Conservation (phyloP, 2,113 vertebrate species). For the Trochalopteron elliotii region DNA sequence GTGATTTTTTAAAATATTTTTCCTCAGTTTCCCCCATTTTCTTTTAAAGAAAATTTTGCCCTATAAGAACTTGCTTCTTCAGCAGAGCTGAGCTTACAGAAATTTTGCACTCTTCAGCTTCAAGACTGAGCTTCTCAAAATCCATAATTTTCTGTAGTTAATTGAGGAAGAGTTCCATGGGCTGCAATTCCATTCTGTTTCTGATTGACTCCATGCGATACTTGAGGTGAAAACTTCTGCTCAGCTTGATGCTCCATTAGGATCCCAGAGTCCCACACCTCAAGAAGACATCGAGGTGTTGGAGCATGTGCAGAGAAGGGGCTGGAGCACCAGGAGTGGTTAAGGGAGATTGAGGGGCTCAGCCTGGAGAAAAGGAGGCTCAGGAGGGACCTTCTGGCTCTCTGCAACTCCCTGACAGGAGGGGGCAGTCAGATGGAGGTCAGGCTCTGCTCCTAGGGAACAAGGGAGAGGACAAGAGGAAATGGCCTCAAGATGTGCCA, state of each 20-base stretch:
- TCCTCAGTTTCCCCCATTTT: background rate
- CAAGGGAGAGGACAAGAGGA: background rate
- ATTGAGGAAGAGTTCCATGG: background rate
- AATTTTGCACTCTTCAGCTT: background rate
- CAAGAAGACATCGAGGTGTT: background rate
- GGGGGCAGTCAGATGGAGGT: rapidly evolving
- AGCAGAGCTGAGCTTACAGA: background rate
- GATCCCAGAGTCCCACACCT: background rate
- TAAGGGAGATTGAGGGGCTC: background rate
- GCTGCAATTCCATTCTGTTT: background rate
- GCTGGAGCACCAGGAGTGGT: background rate
- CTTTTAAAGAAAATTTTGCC: background rate
- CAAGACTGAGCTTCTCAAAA: background rate
- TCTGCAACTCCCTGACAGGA: background rate
- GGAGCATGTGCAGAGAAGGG: background rate
- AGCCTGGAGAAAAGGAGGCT: background rate
- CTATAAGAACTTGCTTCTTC: background rate
- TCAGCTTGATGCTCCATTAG: background rate
- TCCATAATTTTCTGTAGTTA: background rate
- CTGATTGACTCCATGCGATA: background rate
- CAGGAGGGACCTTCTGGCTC: background rate
- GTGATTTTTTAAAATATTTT: background rate
- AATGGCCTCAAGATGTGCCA: background rate
- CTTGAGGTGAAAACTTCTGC: background rate
- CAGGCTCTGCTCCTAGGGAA: background rate